These are phyloP conservation scores for Mimumesa dahlbomi DNA, from an alignment of 2,888 invertebrate genomes.

Conservation along the genomic window DNA sequence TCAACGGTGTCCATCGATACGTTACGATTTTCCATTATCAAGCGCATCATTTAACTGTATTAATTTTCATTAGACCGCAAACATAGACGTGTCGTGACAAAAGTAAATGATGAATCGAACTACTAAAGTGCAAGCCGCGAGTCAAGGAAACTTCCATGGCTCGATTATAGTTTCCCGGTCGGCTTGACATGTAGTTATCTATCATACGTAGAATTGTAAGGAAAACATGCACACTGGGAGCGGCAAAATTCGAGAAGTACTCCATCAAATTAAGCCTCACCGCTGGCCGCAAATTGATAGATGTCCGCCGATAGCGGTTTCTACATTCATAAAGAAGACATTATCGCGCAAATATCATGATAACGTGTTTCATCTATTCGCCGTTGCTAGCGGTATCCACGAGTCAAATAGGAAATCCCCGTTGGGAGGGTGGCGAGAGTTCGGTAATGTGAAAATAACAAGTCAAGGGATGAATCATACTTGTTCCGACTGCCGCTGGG, in stretches of 20 bases:
- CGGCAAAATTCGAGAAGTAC: conserved; percentile 30
- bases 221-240: neutral
- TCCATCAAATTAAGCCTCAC: conserved; percentile 47
- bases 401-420: conserved; percentile 63
- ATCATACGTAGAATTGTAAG: conserved; percentile 26
- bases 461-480: conserved; percentile 67
- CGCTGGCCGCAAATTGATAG: conserved; percentile 59
- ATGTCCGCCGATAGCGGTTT: conserved; percentile 54
- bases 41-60: too few species aligned
- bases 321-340: conserved; percentile 68
- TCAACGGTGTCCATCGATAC: too few species aligned
- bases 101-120: conserved; percentile 34
- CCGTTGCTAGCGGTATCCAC: conserved; percentile 47
- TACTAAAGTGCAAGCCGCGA: conserved; percentile 1
- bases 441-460: conserved; percentile 74
- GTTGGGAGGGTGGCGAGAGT: conserved; percentile 49
- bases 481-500: conserved; percentile 53
- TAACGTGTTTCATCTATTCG: conserved; percentile 64
- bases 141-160: conserved; percentile 12
- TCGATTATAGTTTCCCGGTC: conserved; percentile 3
- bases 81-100: too few species aligned
- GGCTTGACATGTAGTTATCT: conserved; percentile 24
- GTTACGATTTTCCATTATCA: too few species aligned
- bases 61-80: too few species aligned
- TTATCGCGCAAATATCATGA: conserved; percentile 67